Evolutionary conservation across 2,888 invertebrate species (phyloP).

Genomic region (Prosapia bicincta): DNA sequence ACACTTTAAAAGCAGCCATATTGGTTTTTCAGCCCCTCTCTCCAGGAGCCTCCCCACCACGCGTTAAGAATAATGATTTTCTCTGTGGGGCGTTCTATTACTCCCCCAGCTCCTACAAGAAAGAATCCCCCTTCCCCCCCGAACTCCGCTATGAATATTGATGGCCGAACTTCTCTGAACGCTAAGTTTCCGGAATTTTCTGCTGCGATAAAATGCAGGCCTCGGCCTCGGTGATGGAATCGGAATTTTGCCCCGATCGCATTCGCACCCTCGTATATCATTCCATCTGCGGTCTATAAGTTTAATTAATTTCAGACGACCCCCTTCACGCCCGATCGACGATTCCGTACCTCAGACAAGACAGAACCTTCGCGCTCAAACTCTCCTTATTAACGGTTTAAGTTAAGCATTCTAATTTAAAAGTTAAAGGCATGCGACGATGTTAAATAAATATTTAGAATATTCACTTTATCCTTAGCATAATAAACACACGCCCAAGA

Average conservation of each 20-base stretch:
- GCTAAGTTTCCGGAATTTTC: slow-evolving; percentile 29
- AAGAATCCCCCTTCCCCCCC: slow-evolving; percentile 45
- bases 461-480: no score
- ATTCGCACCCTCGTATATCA: slow-evolving; percentile 31
- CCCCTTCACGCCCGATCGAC: slow-evolving; percentile 22
- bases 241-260: slow-evolving; percentile 29
- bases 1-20: slow-evolving; percentile 37
- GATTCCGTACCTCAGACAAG: slow-evolving; percentile 1
- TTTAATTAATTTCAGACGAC: slow-evolving; percentile 31
- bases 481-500: no score
- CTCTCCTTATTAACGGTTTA: not conserved
- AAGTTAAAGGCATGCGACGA: no score
- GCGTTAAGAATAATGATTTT: slow-evolving; percentile 47
- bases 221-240: slow-evolving; percentile 24
- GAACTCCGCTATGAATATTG: slow-evolving; percentile 31
- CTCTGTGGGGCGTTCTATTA: slow-evolving; percentile 53
- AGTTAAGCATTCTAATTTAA: no score
- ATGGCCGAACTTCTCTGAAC: slow-evolving; percentile 29
- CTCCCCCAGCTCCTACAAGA: slow-evolving; percentile 53
- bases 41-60: slow-evolving; percentile 54
- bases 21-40: slow-evolving; percentile 43
- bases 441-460: no score
- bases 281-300: slow-evolving; percentile 32
- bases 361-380: not conserved
- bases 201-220: slow-evolving; percentile 4